Base-by-base conservation (phyloP, 2,888 invertebrate genomes). In the Alloscopus bannaensis region DNA sequence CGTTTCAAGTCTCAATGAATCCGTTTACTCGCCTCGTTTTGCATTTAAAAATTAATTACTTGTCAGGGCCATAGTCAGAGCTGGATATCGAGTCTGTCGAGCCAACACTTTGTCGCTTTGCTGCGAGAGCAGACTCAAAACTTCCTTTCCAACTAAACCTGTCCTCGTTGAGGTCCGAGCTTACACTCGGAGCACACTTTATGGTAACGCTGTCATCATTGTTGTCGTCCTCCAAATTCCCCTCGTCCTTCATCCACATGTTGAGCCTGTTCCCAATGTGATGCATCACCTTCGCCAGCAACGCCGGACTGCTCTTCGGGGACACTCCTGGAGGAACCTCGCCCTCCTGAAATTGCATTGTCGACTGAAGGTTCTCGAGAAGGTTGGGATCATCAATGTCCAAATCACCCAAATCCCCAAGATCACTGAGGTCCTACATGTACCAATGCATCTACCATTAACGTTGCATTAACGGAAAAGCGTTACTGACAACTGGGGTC, bases 101-200 rank as follows among this genome's bases (percentile, higher is more conserved):
- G 3, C 85, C 86, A 24, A 85, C 85, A 66, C 84, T 84, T 72
- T 86, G 86, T 55, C 86, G 62, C 59, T 96, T 95, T 1, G 95
- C 94, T 13, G 95, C 95, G 76, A 96, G 89, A 50, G 96, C 95
- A n/a, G 95, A 95, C 88, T 96, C 96, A 88, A 96, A 96, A 89
- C 95, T 95, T 85, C 96, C 96, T 81, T 95, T 91, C 96, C 96
- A 96, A 87, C 95, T 95, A 89, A 95, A 95, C 84, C 95, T 90
- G 88, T 96, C 96, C 90, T 95, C 93, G 62, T 86, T 85, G 57
- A 86, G 55, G 66, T 86, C 86, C 0, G 85, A 85, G 36, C 85
- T 85, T 20, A 86, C 84, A 65, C 84, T 84, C 8, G 84, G 84
- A 64, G 85, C 85, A 69, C 84, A 85, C 75, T 86, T 86, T 13